Evolutionary conservation across 2,113 vertebrate species (phyloP).

Genomic region (Pterophyllum scalare): DNA sequence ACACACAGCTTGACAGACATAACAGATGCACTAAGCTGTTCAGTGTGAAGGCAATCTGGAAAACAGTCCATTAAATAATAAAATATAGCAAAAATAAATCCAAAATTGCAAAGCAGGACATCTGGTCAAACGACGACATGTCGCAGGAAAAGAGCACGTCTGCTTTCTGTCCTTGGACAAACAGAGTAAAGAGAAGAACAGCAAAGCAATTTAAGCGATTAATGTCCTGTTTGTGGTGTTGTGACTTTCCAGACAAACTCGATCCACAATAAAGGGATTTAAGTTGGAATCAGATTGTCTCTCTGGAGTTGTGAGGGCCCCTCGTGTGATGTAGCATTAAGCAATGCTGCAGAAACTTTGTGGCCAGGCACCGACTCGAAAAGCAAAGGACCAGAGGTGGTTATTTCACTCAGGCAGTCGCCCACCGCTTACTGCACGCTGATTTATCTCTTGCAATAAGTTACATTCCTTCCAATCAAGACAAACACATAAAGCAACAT

Average conservation of each 20-base stretch:
- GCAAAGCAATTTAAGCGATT: not conserved
- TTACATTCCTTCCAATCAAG: slow-evolving; percentile 11
- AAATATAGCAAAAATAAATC: slow-evolving; percentile 4
- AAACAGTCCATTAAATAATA: not conserved
- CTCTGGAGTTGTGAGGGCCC: not conserved
- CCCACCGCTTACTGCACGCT: not conserved
- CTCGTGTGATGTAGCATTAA: not conserved
- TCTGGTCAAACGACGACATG: not conserved
- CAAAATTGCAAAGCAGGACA: not conserved
- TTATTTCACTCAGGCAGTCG: slow-evolving; percentile 10
- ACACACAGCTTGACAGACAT: not conserved
- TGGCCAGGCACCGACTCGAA: not conserved
- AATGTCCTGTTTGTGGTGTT: slow-evolving; percentile 4
- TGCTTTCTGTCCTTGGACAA: slow-evolving; percentile 6
- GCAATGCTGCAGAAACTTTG: slow-evolving; percentile 10
- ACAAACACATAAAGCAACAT: slow-evolving; percentile 19
- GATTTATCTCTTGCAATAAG: slow-evolving; percentile 34
- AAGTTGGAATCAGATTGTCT: slow-evolving; percentile 15
- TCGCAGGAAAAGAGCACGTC: not conserved
- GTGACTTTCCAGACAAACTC: slow-evolving; percentile 27
- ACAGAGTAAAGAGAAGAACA: not conserved
- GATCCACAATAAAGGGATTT: slow-evolving; percentile 25
- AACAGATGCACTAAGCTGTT: not conserved
- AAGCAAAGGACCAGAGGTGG: not conserved
- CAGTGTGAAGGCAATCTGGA: not conserved